Base-by-base conservation (phyloP, 2,888 invertebrate genomes). In the Amblyjoppa fuscipennis region DNA sequence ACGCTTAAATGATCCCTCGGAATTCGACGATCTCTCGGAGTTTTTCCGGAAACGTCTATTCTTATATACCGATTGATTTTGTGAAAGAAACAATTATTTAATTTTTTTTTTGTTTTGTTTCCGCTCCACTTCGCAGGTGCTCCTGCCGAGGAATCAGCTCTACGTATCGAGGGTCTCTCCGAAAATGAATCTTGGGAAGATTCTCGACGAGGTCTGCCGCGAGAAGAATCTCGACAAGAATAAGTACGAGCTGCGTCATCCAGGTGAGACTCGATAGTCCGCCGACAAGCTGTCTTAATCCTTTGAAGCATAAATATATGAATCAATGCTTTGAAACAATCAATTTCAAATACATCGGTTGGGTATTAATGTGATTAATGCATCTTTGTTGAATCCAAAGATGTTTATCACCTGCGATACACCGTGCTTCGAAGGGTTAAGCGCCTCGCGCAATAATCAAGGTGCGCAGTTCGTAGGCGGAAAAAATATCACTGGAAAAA, bases 111-210 rank as follows among this genome's bases (percentile, higher is more conserved):
- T 20, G 20, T 53, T 4, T 53, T 34, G 25, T 53, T 53, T 53
- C 13, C 68, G 9, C 49, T 74, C 74, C 49, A 28, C 9, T 41
- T 90, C 94, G 64, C 93, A 96, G 93, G 97, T 98, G 51, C 96
- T 97, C 92, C 95, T 98, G 89, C 98, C 98, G 49, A 95, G 96
- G 89, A 97, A 97, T 92, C 98, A 98, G 94, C 95, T 98, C 81
- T 97, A 96, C 94, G 97, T 98, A 13, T 95, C 96, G 59, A 95
- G 98, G 87, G 96, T 97, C 85, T 97, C 96, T 88, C 96, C 97
- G 16, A 95, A 96, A 88, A 96, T 96, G 73, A 95, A 95, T 41
- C 94, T 98, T 45, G 95, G 96, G 61, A 96, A 97, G 86, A 96
- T 98, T 75, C 95, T 97, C 90, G 95, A 95, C 81, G 95, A 96